Conservation (phyloP, 2,888 invertebrate species). For the Noctuana brunneofusca region DNA sequence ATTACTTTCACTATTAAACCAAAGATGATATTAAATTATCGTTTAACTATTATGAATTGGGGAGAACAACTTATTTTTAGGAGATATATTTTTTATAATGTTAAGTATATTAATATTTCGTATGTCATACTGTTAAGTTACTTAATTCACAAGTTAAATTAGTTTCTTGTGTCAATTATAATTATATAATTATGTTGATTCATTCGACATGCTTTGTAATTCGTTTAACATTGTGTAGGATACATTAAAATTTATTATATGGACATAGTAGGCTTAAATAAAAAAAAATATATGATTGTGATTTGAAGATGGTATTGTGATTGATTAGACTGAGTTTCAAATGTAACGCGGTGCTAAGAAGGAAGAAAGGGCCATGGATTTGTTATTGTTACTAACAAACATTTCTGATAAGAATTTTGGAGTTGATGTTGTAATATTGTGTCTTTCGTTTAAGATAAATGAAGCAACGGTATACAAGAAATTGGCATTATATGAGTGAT, state of each 20-base stretch:
- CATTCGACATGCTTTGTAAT: slow-evolving; percentile 1
- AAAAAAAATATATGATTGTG: slow-evolving; percentile 38
- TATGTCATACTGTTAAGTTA: slow-evolving; percentile 6
- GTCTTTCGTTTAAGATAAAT: not conserved
- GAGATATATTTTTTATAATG: slow-evolving; percentile 10
- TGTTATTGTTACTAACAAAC: not conserved
- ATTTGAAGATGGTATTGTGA: slow-evolving; percentile 46
- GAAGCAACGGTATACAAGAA: too few relatives aligned
- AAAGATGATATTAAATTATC: slow-evolving; percentile 75
- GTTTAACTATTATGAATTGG: slow-evolving; percentile 46
- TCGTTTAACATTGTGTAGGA: slow-evolving; percentile 8
- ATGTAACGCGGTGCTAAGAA: slow-evolving; percentile 37
- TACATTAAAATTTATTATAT: not conserved
- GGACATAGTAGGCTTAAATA: not conserved
- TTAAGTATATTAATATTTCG: slow-evolving; percentile 18
- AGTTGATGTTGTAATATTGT: not conserved
- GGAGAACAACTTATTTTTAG: slow-evolving; percentile 39
- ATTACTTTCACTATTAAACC: slow-evolving; percentile 61
- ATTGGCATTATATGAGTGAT: too few relatives aligned
- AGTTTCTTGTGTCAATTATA: slow-evolving; percentile 8
- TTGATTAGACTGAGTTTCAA: slow-evolving; percentile 54
- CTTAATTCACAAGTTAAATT: slow-evolving; percentile 7
- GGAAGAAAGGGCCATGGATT: slow-evolving; percentile 27
- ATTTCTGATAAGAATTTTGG: not conserved
- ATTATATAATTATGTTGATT: slow-evolving; percentile 1